Evolutionary conservation across 1,140 invertebrate genomes (phyloP), one percentile per base, ranked within the genome.

Genomic region (Formica selysi): DNA sequence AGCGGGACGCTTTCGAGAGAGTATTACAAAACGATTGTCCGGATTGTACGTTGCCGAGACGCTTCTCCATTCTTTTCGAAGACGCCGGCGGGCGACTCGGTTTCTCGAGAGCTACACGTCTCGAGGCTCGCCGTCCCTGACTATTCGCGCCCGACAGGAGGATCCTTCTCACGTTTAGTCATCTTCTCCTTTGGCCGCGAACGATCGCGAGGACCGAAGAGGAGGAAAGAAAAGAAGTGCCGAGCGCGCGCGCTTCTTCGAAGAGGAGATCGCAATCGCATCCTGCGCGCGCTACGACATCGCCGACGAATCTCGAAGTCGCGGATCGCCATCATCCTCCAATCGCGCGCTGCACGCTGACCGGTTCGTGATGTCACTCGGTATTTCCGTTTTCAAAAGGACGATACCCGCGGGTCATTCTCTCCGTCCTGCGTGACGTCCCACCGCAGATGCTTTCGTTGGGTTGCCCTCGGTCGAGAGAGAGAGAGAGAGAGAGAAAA

Each of bases 321-420:
- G 73, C 29, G 81, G 32, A 74, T 51, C 16, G 54, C 7, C 22
- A 54, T 51, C 76, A 64, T 38, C 59, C 74, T 59, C 84, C 54
- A 54, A 74, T 74, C 80, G 51, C 48, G 38, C 61, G 38, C n/a
- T 26, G 64, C 80, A 81, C 83, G 81, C 86, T 79, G 88, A 92
- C 90, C 91, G 90, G 91, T 93, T 91, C 76, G 81, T 93, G 92
- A 93, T 92, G 92, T 93, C 91, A 93, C 76, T 87, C 80, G 61
- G 87, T 91, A 90, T 92, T 92, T 93, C 88, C 87, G 90, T 85
- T 90, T 88, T 78, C 70, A 87, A 92, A 89, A 76, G 85, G 54
- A 71, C 57, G 65, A 44, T 61, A 65, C 16, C 51, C 61, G 74
- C 29, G 48, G 48, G 16, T 85, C 84, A 81, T 44, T 51, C 19